Conservation (phyloP, 2,113 vertebrate genomes). For the Neodontobutis hainanensis region DNA sequence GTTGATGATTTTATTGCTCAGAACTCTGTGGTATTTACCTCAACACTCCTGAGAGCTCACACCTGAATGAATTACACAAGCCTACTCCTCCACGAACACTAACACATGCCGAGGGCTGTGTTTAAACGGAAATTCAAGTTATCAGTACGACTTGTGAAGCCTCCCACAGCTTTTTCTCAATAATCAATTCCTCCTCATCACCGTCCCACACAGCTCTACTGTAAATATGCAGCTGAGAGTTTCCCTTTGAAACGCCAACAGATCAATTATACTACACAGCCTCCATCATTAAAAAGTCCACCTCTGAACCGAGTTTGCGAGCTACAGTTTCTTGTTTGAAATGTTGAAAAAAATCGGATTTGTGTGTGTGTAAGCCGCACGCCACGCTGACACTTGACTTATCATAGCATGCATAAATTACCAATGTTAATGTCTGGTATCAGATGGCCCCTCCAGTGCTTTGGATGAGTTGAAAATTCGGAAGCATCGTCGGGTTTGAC, state of each 20-base stretch:
- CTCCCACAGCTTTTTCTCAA: slow-evolving; percentile 45
- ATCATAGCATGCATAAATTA: slow-evolving; percentile 61
- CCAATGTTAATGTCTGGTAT: slow-evolving; percentile 61
- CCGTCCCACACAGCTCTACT: slow-evolving; percentile 38
- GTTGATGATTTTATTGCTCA: too few species aligned
- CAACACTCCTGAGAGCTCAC: not conserved
- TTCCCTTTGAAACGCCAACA: slow-evolving; percentile 36
- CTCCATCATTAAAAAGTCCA: slow-evolving; percentile 51
- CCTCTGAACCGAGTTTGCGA: slow-evolving; percentile 45
- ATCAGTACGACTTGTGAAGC: slow-evolving; percentile 23
- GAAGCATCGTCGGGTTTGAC: slow-evolving; percentile 47
- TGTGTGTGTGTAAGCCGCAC: slow-evolving; percentile 15
- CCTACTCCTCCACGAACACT: not conserved
- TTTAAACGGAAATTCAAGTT: slow-evolving; percentile 24
- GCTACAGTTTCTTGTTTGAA: slow-evolving; percentile 42
- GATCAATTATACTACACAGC: slow-evolving; percentile 48
- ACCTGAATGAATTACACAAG: not conserved
- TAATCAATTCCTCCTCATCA: slow-evolving; percentile 52
- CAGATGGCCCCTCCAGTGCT: slow-evolving; percentile 61
- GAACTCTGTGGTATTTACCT: not conserved
- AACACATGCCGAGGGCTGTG: not conserved
- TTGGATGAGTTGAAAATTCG: slow-evolving; percentile 60
- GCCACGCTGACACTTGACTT: slow-evolving; percentile 53
- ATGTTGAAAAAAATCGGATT: slow-evolving; percentile 34
- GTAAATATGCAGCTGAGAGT: slow-evolving; percentile 29